Evolutionary conservation across 2,888 invertebrate species (phyloP), one percentile per base, ranked within the genome.

Genomic region (Epicampocera succincta): DNA sequence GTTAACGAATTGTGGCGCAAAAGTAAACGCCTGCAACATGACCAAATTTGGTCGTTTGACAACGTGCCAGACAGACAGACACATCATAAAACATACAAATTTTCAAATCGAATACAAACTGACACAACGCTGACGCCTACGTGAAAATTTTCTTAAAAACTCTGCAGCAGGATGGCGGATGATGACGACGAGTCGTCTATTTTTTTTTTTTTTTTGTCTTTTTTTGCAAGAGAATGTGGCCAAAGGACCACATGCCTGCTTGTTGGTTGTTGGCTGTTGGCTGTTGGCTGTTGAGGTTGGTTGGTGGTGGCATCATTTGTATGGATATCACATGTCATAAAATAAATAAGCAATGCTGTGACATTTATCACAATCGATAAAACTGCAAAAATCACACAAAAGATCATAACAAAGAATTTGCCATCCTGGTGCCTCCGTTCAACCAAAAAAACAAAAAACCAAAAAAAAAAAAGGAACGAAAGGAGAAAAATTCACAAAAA

Each of bases 321-420:
- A 71, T 75, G 69, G 78, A 78, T 82, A 82, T 82, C 82, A 82
- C 78, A 90, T 90, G 90, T 90, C 90, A 90, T 90, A 87, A 87
- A 87, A 86, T 87, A 90, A 90, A 90, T 90, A 90, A 90, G 89
- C 87, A 89, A 86, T 82, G 88, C 90, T 88, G 90, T 89, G 90
- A 90, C 90, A 90, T 90, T 90, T 90, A 90, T 90, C 90, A 90
- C 90, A 90, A 86, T 84, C 84, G 85, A 84, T 84, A 79, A 83
- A 79, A 84, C 60, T 74, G 77, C 71, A 80, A 82, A 84, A 76
- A 76, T 76, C 76, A 61, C 66, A 80, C 71, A 71, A 82, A 75
- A 71, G 54, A 78, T 74, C 79, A 76, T 80, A 80, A 80, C 78
- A 69, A 77, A 71, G 77, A 77, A 77, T 77, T 71, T 71, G 61